Percentiles rank a stretch among this genome's conserved stretches.
These are phyloP conservation scores for Drosophila tanythrix DNA, from an alignment of 2,888 invertebrate species.

Conservation along the genomic window DNA sequence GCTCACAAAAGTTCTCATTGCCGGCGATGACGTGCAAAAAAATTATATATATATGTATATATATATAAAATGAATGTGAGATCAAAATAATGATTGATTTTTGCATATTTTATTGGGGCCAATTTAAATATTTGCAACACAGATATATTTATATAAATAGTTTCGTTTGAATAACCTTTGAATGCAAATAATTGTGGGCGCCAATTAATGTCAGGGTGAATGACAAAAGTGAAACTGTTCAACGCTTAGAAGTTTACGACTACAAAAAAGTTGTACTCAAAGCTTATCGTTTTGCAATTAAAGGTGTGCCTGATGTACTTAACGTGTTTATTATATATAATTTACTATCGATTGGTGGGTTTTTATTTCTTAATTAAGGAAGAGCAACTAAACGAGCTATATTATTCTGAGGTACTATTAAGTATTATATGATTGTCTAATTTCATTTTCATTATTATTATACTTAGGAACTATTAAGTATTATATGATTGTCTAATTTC, in stretches of 20 bases:
- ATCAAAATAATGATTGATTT: slow-evolving; percentile 36
- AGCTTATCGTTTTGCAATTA: slow-evolving; percentile 14
- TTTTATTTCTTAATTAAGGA: not conserved
- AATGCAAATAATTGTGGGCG: slow-evolving; percentile 42
- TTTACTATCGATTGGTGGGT: not conserved
- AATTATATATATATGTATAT: not conserved
- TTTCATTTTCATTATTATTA: not conserved
- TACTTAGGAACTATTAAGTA: not conserved
- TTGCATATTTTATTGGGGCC: slow-evolving; percentile 26
- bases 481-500: not conserved
- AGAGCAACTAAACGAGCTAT: not conserved
- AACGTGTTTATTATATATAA: slow-evolving; percentile 9
- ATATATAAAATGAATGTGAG: not conserved
- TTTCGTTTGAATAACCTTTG: slow-evolving; percentile 10
- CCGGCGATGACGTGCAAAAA: slow-evolving; percentile 50
- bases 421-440: not conserved
- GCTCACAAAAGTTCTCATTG: slow-evolving; percentile 42
- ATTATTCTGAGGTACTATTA: not conserved
- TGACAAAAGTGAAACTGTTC: slow-evolving; percentile 47
- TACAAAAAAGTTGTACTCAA: not conserved
- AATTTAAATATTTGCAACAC: slow-evolving; percentile 31
- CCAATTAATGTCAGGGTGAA: slow-evolving; percentile 53
- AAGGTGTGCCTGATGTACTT: slow-evolving; percentile 14
- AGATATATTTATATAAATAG: not conserved
- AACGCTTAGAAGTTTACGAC: slow-evolving; percentile 7